These are phyloP conservation scores for Alectura lathami DNA, from an alignment of 2,113 vertebrate genomes.

Conservation along the genomic window DNA sequence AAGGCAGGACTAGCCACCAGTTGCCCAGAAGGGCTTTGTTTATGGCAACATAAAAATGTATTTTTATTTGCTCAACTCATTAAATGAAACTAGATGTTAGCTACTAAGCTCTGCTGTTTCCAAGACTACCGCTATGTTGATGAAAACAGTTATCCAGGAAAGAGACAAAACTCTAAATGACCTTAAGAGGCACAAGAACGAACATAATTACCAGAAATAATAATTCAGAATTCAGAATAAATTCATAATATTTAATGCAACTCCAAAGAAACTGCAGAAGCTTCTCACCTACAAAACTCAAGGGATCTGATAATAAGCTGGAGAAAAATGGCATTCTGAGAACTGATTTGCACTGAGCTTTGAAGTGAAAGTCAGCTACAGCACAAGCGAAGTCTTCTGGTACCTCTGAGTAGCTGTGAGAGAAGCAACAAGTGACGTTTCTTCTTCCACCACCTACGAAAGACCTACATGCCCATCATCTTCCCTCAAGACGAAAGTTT, in stretches of 20 bases:
- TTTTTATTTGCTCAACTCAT: not conserved
- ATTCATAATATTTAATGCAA: not conserved
- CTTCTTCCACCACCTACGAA: not conserved
- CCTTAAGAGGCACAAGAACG: not conserved
- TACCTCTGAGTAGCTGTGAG: not conserved
- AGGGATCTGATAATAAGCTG: not conserved
- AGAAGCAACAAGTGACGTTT: not conserved
- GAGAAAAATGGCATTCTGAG: not conserved
- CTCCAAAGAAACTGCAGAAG: not conserved
- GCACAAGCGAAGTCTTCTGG: not conserved
- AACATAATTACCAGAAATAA: not conserved
- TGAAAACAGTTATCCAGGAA: not conserved
- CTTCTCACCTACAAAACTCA: not conserved
- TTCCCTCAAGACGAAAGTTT: not conserved
- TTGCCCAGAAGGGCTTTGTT: not conserved
- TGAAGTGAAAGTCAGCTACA: not conserved
- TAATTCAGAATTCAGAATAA: not conserved
- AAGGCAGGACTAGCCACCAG: not conserved
- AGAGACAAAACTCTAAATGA: not conserved
- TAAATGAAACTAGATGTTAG: not conserved
- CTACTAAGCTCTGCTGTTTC: conserved; percentile 19
- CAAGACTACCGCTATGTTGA: conserved; percentile 29
- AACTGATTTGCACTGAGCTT: not conserved
- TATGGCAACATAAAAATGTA: not conserved
- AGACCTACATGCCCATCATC: not conserved